phyloP scores from a whole-genome alignment of 2,888 invertebrate species.

The Esperia sulphurella region DNA sequence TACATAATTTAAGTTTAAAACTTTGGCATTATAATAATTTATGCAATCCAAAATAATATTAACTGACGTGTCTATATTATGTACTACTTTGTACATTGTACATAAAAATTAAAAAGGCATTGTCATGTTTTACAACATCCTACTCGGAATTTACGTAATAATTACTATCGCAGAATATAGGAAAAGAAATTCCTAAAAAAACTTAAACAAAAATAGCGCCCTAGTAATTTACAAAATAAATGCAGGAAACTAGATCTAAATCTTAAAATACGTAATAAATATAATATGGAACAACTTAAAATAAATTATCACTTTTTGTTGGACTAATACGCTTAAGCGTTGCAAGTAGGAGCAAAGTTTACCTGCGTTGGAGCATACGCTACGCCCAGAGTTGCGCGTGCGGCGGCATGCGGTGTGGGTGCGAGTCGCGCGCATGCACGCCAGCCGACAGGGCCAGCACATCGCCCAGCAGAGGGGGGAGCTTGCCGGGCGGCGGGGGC shows the following conservation, averaged over 20 bases:
- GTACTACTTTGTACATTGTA: slow-evolving; percentile 4
- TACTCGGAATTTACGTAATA: slow-evolving; percentile 43
- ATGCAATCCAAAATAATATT: slow-evolving; percentile 32
- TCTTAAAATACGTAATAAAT: slow-evolving; percentile 56
- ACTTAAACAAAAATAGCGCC: slow-evolving; percentile 48
- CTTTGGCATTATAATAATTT: slow-evolving; percentile 74
- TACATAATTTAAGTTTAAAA: slow-evolving; percentile 66
- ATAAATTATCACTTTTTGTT: slow-evolving; percentile 73
- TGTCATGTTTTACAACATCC: slow-evolving; percentile 43
- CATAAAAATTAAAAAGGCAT: neutral
- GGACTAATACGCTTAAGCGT: slow-evolving; percentile 78
- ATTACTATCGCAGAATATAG: slow-evolving; percentile 73
- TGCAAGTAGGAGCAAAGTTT: slow-evolving; percentile 65
- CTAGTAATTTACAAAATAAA: slow-evolving; percentile 57
- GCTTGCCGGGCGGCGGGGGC: slow-evolving; percentile 81
- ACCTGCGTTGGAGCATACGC: slow-evolving; percentile 85
- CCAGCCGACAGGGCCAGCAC: slow-evolving; percentile 62
- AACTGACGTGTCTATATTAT: slow-evolving; percentile 7
- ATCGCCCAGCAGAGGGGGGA: slow-evolving; percentile 79
- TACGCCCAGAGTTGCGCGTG: slow-evolving; percentile 89
- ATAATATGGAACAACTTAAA: slow-evolving; percentile 60
- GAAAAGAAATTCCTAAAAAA: slow-evolving; percentile 56
- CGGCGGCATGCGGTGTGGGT: slow-evolving; percentile 79
- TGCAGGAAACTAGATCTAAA: slow-evolving; percentile 36
- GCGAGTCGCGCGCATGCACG: slow-evolving; percentile 62